Base-by-base conservation (phyloP, 2,797 vertebrate genomes). In the Onychomys leucogaster region DNA sequence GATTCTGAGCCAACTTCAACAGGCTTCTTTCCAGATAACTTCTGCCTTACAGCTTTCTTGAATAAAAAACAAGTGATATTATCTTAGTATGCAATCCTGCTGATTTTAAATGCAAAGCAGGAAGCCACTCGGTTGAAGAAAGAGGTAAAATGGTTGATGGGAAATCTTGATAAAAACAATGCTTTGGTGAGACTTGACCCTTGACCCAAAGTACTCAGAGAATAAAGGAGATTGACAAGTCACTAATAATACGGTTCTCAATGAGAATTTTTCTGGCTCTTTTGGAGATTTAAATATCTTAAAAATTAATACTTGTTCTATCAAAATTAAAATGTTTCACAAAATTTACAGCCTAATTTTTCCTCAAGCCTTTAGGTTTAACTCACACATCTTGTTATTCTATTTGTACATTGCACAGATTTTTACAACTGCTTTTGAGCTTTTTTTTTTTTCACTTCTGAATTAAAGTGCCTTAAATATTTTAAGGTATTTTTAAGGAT, bases 401-500 rank as follows among this genome's bases (percentile, higher is more conserved):
- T 92, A 85, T 59, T 84, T 77, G 52, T 75, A 75, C 0, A 52
- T 63, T 43, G 1, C 19, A 41, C 17, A 92, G 37, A 78, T 78
- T 94, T 94, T 90, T 81, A 52, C 17, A 59, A 32, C 25, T 21
- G 29, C 25, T 43, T 89, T 94, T 43, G 71, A 94, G 75, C n/a
- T n/a, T n/a, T 85, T 55, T 0, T 6, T 55, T 0, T 6, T 23
- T 92, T 96, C 3, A 23, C 9, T 92, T 59, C 57, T 94, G 77
- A 63, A 82, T 10, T 94, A 63, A 89, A 94, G 90, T 67, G 4
- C 25, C 12, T 89, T 90, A 85, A 94, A n/a, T 92, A 94, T 87
- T 94, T 94, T 59, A 91, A 96, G 59, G 2, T 89, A 85, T 85
- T 90, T 84, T 94, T 71, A 63, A 92, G 89, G 67, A 87, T 89